Conservation (phyloP, 2,113 vertebrate species). For the Lamprotornis superbus region DNA sequence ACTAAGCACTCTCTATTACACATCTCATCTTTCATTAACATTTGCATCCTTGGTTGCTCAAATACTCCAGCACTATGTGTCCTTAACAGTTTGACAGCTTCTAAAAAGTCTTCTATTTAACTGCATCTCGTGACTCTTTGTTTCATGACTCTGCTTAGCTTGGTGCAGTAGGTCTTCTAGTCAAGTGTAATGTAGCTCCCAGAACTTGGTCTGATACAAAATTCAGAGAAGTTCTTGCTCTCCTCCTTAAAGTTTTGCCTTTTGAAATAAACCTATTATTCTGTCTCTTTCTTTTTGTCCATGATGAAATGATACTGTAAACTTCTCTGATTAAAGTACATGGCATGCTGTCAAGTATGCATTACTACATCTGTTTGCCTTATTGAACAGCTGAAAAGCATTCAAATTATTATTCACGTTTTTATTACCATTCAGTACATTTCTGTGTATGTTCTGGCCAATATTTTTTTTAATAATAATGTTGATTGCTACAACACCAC, state of each 20-base stretch:
- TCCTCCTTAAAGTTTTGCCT: not conserved
- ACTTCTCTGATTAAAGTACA: not conserved
- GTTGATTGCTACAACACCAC: constrained; percentile 38
- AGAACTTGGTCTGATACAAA: not conserved
- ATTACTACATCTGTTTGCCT: constrained; percentile 59
- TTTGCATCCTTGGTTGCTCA: not conserved
- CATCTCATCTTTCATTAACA: not conserved
- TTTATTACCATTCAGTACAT: constrained; percentile 46
- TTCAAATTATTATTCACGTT: constrained; percentile 34
- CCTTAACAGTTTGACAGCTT: not conserved
- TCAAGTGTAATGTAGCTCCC: not conserved
- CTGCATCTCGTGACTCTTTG: fast-evolving
- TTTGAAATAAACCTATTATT: not conserved
- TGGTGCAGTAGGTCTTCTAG: not conserved
- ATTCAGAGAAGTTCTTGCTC: not conserved
- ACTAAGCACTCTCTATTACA: not conserved
- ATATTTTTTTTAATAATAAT: not conserved
- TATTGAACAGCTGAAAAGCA: constrained; percentile 60
- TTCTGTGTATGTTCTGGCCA: constrained; percentile 35
- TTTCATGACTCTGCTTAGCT: not conserved
- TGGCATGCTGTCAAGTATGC: constrained; percentile 25
- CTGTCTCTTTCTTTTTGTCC: not conserved
- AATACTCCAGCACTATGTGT: not conserved
- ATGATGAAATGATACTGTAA: constrained; percentile 1
- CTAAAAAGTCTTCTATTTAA: not conserved